phyloP scores from a whole-genome alignment of 2,888 invertebrate species.

The Campopleginae sp. region DNA sequence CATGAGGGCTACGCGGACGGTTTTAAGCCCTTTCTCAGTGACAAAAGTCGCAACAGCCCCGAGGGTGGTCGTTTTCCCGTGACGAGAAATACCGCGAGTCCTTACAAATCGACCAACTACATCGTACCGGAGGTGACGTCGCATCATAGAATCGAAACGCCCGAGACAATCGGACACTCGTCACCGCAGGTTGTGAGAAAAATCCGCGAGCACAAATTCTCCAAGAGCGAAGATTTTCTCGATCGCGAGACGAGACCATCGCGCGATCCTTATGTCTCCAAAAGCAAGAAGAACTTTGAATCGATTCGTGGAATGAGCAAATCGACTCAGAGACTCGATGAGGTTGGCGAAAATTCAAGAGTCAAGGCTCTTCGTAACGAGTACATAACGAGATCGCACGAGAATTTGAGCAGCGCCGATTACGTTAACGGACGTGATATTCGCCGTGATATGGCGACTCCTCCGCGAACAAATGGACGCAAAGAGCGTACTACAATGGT shows the following conservation, averaged over 20 bases:
- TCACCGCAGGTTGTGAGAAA: conserved; percentile 75
- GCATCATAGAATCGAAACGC: conserved; percentile 2
- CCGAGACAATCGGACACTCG: conserved; percentile 65
- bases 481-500: conserved; percentile 74
- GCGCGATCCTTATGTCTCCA: conserved; percentile 75
- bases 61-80: conserved; percentile 74
- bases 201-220: conserved; percentile 78
- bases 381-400: conserved; percentile 80
- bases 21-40: conserved; percentile 78
- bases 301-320: conserved; percentile 80
- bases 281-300: conserved; percentile 79
- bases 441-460: conserved; percentile 71
- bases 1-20: conserved; percentile 79
- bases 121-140: conserved; percentile 63
- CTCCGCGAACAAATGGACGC: conserved; percentile 69
- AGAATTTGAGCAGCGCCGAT: conserved; percentile 79
- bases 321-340: conserved; percentile 81
- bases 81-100: conserved; percentile 58
- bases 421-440: conserved; percentile 81
- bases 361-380: conserved; percentile 76
- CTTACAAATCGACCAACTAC: conserved; percentile 72
- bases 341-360: conserved; percentile 76
- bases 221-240: conserved; percentile 79
- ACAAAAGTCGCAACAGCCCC: conserved; percentile 76
- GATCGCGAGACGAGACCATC: conserved; percentile 74